Percentiles rank a stretch among this genome's conserved stretches.
phyloP scores from a whole-genome alignment of 2,797 vertebrate species.

The Myotis vivesi region DNA sequence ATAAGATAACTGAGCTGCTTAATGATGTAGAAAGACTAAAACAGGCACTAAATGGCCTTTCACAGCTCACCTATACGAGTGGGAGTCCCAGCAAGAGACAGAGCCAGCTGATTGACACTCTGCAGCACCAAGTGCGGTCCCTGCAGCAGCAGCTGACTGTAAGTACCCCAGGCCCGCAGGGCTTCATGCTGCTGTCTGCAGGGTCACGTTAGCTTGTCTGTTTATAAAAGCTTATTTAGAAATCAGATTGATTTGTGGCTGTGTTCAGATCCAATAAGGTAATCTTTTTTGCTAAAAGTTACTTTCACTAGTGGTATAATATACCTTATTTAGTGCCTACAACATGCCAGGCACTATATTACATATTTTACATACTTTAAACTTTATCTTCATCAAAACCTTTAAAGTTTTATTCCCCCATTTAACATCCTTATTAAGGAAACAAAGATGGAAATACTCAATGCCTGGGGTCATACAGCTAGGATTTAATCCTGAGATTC shows the following conservation, averaged over 20 bases:
- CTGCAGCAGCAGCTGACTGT: conserved; percentile 97
- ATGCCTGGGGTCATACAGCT: not conserved
- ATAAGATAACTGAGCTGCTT: conserved; percentile 94
- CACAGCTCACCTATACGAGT: conserved; percentile 91
- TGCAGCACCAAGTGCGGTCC: conserved; percentile 92
- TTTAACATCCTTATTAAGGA: not conserved
- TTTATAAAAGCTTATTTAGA: not conserved
- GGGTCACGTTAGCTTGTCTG: too few species aligned
- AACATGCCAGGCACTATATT: not conserved
- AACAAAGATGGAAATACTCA: not conserved
- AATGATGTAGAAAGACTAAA: conserved; percentile 95
- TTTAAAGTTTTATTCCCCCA: not conserved
- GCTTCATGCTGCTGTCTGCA: accelerated
- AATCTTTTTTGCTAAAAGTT: not conserved
- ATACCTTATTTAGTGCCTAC: not conserved
- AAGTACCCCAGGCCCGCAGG: conserved; percentile 81
- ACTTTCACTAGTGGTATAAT: not conserved
- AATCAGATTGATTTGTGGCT: not conserved
- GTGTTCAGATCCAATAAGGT: not conserved
- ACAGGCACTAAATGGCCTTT: conserved; percentile 93
- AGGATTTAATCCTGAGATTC: not conserved
- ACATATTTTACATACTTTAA: not conserved
- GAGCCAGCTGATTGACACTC: conserved; percentile 89
- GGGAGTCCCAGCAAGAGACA: conserved; percentile 91
- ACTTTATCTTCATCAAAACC: not conserved